These are phyloP conservation scores for Trypoxylon attenuatum DNA, from an alignment of 2,888 invertebrate species.

Conservation along the genomic window DNA sequence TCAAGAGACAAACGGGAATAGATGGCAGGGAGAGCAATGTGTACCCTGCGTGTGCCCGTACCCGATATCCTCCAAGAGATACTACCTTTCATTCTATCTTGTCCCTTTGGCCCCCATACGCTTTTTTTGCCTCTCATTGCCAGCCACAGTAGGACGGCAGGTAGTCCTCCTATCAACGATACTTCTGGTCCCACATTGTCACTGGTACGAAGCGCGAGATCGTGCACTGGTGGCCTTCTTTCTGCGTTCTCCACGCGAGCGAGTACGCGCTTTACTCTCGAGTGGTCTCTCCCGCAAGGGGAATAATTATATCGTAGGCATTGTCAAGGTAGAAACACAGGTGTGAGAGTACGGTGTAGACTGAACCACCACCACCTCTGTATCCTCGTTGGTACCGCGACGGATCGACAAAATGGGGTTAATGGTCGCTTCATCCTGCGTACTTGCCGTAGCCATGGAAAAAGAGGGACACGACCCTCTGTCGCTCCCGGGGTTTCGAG, in stretches of 20 bases:
- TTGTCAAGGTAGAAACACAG: background rate
- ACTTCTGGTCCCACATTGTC: too few relatives aligned
- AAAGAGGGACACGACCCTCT: background rate
- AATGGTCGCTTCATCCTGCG: conserved; percentile 12
- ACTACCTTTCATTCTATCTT: conserved; percentile 2
- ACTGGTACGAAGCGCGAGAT: too few relatives aligned
- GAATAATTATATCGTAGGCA: conserved; percentile 19
- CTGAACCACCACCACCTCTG: background rate
- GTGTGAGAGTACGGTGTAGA: background rate
- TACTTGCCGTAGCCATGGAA: background rate
- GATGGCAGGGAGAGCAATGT: conserved; percentile 37
- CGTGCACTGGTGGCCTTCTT: background rate
- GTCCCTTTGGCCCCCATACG: conserved; percentile 4
- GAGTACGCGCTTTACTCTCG: background rate
- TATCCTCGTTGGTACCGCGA: background rate
- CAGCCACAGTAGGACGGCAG: conserved; percentile 11
- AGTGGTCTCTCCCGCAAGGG: background rate
- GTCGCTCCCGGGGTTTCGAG: background rate
- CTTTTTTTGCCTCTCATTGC: conserved; percentile 6
- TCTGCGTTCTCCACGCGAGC: background rate
- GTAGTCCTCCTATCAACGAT: too few relatives aligned
- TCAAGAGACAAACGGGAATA: conserved; percentile 28
- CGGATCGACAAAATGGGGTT: conserved; percentile 24
- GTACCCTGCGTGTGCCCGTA: conserved; percentile 20
- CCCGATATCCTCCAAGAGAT: conserved; percentile 12